Base-by-base conservation (phyloP, 2,797 vertebrate genomes). In the Sparus aurata region DNA sequence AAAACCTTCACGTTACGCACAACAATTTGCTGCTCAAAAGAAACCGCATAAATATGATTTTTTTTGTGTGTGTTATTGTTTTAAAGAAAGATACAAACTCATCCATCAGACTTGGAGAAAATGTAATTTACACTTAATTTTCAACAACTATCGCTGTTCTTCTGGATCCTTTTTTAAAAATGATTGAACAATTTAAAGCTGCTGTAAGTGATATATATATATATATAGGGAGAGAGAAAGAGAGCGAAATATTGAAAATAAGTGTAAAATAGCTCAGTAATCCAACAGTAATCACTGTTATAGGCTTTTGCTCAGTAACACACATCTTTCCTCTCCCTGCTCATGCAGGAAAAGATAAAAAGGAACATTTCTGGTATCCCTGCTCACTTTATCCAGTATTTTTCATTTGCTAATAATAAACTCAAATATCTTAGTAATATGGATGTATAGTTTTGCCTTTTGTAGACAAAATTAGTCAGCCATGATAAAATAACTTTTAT, bases 1-100 rank as follows among this genome's bases (percentile, higher is more conserved):
- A 45, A 75, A 7, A 74, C 62, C 62, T 22, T 63, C 25, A 59
- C 34, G 20, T 54, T 27, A 11, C 41, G 20, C 60, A 77, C 69
- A 34, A 60, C 12, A 7, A 64, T 71, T 73, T 34, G 58, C 8
- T 23, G 17, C 54, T 67, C 58, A 20, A 69, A 66, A 58, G 23
- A 84, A 64, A 1, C 20, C 7, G 38, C 18, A 49, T 57, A 5
- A 54, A 78, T 62, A 43, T 27, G 5, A 27, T 30, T 34, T 8
- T 7, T 8, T 34, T 34, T 8, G 4, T 30, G 2, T 30, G 30
- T 30, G 30, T 30, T 30, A 20, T 7, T 4, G 23, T 53, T 69
- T 54, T 3, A 34, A 34, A 8, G 34, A 34, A 34, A 38, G 9
- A 64, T 18, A 69, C 15, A 49, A 67, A 53, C 25, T 59, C 22